A percentile compares a stretch with the other conserved stretches of the same genome.
Conservation (phyloP, 1,140 invertebrate genomes). For the Dreissena rostriformis region DNA sequence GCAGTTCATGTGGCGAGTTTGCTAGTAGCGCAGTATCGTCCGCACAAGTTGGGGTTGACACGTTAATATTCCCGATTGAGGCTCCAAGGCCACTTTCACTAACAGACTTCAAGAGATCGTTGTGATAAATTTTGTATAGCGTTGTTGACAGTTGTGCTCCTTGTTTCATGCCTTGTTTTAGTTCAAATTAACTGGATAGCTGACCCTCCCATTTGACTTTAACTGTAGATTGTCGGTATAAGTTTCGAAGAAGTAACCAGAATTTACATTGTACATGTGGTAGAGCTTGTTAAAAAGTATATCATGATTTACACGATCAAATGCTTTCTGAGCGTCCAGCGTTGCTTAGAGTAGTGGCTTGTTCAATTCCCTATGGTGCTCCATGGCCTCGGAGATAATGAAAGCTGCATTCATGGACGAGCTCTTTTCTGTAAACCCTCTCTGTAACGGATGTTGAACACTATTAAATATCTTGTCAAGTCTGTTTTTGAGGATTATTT, state of each 20-base stretch:
- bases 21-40: constrained; percentile 22
- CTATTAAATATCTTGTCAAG: neutral
- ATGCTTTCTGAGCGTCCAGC: neutral
- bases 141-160: constrained; percentile 4
- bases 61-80: neutral
- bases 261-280: neutral
- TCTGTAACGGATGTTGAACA: constrained; percentile 4
- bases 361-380: neutral
- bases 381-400: constrained; percentile 1
- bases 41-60: neutral
- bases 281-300: neutral
- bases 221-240: constrained; percentile 1
- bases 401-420: constrained; percentile 3
- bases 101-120: constrained; percentile 2
- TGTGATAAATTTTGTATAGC: constrained; percentile 12
- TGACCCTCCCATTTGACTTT: neutral
- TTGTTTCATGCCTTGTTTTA: neutral
- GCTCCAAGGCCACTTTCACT: neutral
- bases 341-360: neutral
- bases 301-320: neutral
- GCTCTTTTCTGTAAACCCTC: constrained; percentile 3
- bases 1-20: neutral
- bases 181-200: neutral
- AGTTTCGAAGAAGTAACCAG: no score
- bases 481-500: constrained; percentile 7